Evolutionary conservation across 2,113 vertebrate genomes (phyloP), one percentile per base, ranked within the genome.

Genomic region (Cavia porcellus): DNA sequence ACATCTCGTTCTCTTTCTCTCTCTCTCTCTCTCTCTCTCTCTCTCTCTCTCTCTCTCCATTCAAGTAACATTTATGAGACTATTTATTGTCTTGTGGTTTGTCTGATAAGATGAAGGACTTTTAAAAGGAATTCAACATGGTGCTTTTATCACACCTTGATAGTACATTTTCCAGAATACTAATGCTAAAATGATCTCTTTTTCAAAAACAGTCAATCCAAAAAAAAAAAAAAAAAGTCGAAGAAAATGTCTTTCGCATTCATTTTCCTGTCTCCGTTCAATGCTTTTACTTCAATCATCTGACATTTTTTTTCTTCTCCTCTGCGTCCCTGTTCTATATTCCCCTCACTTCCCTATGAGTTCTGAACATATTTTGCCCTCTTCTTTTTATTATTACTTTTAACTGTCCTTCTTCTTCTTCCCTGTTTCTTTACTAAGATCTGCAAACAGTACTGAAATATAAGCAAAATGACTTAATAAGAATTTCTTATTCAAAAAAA

Each of bases 401-500:
- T 86, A 66, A 59, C 2, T 70, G 8, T 32, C 38, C 95, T 45
- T 94, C 35, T 32, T 81, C 3, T 96, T 82, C 4, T 75, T 12
- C 92, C 74, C 10, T 87, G 9, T 92, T 64, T 97, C 61, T 91
- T 85, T 96, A 92, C 28, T 47, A 47, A 32, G 11, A 57, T 92
- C 25, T 68, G 84, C 52, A 87, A 68, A 62, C 11, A 35, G 12
- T 2, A n/a, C 17, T 42, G 57, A 92, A 86, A 50, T 81, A 52
- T 57, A 19, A 92, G 62, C 77, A 94, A 95, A 96, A 88, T 94
- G 20, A 94, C 61, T 90, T 96, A 94, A 90, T 97, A 92, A 92
- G 10, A 17, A 90, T 90, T 94, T 97, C 28, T n/a, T 97, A 84
- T 94, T 95, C 61, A 72, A 64, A 86, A 90, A 88, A 95, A 89